phyloP scores from a whole-genome alignment of 2,113 vertebrate genomes.

The Vulpes ferrilata region DNA sequence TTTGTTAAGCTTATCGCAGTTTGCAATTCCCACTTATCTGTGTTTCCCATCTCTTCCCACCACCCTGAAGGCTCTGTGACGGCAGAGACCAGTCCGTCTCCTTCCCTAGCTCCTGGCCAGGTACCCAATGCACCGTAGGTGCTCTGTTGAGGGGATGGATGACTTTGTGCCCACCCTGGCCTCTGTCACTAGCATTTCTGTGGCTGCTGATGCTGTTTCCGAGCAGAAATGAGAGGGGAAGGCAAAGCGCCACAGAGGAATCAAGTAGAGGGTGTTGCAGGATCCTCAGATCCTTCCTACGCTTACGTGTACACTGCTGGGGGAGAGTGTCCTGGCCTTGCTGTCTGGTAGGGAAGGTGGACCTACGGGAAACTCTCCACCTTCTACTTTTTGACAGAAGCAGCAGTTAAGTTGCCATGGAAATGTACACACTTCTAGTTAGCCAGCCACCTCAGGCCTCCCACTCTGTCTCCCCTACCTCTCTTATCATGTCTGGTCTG shows the following conservation, averaged over 20 bases:
- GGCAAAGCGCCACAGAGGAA: background rate
- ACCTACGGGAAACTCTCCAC: rapidly evolving
- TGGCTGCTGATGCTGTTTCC: background rate
- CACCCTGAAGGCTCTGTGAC: background rate
- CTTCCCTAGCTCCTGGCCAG: background rate
- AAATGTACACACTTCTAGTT: too few species aligned
- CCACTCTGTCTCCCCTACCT: background rate
- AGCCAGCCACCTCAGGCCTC: rapidly evolving
- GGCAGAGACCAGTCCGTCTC: background rate
- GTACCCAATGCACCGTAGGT: rapidly evolving
- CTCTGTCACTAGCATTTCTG: background rate
- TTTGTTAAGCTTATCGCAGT: rapidly evolving
- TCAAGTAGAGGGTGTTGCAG: background rate
- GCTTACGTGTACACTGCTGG: background rate
- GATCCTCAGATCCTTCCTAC: background rate
- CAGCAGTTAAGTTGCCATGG: rapidly evolving
- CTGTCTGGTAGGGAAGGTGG: background rate
- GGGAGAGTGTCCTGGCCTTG: background rate
- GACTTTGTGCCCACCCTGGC: background rate
- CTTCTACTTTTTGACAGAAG: background rate
- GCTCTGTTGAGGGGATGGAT: background rate
- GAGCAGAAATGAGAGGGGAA: background rate
- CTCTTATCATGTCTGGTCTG: background rate
- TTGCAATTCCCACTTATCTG: rapidly evolving
- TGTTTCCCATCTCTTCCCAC: background rate